Evolutionary conservation across 2,113 vertebrate species (phyloP), one percentile per base, ranked within the genome.

Genomic region (Suricata suricatta): DNA sequence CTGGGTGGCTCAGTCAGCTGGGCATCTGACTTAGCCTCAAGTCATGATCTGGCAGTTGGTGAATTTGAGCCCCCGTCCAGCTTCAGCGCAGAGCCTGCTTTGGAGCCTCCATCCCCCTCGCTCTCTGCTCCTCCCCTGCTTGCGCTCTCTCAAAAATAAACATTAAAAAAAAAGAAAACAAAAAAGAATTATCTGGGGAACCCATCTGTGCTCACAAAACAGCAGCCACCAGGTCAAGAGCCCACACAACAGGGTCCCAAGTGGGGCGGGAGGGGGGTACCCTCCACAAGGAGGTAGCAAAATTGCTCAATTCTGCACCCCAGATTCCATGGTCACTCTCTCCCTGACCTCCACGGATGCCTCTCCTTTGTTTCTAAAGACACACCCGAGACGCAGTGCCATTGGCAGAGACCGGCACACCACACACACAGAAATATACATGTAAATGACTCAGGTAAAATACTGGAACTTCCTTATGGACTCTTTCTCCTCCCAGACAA

Each of bases 321-420:
- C 52, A 4, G 31, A 6, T 3, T 50, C 35, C 35, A 4, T 33
- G 41, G 12, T 0, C 5, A 4, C 47, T 41, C 21, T 57, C 10
- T 9, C 3, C 31, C 3, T 0, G 13, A 27, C 1, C 11, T 19
- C 35, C 3, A 1, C 0, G 25, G 66, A 9, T 3, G 44, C 2
- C 1, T 12, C 41, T 35, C 72, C 64, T 79, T 13, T 0, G 5
- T 38, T 69, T 31, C 16, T 29, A 81, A 41, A 27, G 27, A n/a
- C 7, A 64, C 54, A 35, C 41, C 52, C 25, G 29, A 74, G 57
- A 44, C 3, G 6, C 9, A 25, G 0, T 1, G 12, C 7, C 29
- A 44, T 44, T 41, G 9, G 5, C 10, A 2, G 29, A 63, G 50
- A 31, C 41, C 10, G 63, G 69, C 72, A 27, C 4, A 17, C 44